phyloP scores from a whole-genome alignment of 2,888 invertebrate genomes.

The Drepana falcataria region DNA sequence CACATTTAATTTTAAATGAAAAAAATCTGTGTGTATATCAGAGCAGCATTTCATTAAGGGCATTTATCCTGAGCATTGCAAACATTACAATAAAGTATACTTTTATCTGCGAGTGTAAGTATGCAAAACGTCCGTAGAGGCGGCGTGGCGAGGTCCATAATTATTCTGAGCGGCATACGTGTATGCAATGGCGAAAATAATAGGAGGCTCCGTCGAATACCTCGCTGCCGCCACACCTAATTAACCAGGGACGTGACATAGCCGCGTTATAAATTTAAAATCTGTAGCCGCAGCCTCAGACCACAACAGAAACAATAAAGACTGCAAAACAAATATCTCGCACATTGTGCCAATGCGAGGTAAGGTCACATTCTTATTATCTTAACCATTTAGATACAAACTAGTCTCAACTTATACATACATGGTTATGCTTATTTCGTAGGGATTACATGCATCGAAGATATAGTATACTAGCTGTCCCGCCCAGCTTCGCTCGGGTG shows the following conservation, averaged over 20 bases:
- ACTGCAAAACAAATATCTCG: conserved; percentile 14
- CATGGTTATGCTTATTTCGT: too few relatives aligned
- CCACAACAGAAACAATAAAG: conserved; percentile 42
- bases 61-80: conserved; percentile 36
- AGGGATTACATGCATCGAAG: too few relatives aligned
- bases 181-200: conserved; percentile 48
- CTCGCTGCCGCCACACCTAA: conserved; percentile 53
- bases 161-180: conserved; percentile 45
- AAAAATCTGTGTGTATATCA: neutral
- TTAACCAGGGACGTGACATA: conserved; percentile 68
- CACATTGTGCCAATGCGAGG: neutral
- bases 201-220: conserved; percentile 48
- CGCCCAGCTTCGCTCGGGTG: too few relatives aligned
- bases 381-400: neutral
- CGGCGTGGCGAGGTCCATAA: conserved; percentile 44
- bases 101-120: conserved; percentile 49
- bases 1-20: neutral
- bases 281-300: conserved; percentile 46
- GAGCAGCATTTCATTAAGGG: conserved; percentile 23
- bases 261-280: conserved; percentile 67
- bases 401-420: neutral
- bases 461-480: too few relatives aligned
- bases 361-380: conserved; percentile 4
- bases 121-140: conserved; percentile 54
- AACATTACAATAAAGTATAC: conserved; percentile 52